Evolutionary conservation across 2,888 invertebrate species (phyloP).

Genomic region (Cephus pygmeus): DNA sequence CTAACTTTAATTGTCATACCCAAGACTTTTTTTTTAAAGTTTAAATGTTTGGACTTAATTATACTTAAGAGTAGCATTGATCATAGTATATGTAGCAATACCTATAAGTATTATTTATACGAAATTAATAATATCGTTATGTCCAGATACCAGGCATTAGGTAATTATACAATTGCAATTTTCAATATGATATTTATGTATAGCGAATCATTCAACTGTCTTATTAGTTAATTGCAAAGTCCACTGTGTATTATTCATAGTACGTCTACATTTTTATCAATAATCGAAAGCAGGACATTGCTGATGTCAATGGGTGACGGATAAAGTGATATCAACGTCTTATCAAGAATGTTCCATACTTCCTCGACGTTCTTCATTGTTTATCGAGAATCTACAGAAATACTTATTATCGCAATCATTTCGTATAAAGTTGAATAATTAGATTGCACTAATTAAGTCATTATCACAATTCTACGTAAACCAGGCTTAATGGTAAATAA

Average conservation of each 20-base stretch:
- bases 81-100: no score
- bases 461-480: neutral
- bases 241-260: neutral
- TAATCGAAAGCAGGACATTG: neutral
- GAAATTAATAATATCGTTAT: no score
- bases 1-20: neutral
- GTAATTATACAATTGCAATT: no score
- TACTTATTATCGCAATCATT: neutral
- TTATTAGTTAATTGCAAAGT: neutral
- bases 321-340: neutral
- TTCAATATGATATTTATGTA: no score
- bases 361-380: neutral
- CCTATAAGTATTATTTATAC: no score
- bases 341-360: neutral
- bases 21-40: neutral
- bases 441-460: neutral
- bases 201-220: no score
- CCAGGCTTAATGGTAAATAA: neutral
- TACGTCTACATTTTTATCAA: neutral
- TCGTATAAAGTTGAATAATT: neutral
- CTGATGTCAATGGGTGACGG: neutral
- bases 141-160: no score
- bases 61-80: no score
- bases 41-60: neutral
- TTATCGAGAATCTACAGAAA: neutral